Base-by-base conservation (phyloP, 1,140 invertebrate genomes). In the Brachionus manjavacas region DNA sequence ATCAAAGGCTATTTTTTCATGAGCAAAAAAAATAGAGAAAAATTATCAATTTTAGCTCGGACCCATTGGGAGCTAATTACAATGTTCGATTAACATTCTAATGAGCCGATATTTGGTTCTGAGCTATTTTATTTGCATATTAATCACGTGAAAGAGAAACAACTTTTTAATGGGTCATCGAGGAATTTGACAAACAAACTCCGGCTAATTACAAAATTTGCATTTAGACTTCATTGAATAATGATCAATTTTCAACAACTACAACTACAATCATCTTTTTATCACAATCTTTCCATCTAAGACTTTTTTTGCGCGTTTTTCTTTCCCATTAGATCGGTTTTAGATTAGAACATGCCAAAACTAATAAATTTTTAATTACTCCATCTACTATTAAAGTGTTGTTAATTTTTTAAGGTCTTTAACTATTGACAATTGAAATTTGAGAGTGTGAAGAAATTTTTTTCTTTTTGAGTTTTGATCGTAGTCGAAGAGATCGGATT, bases 91-190 rank as follows among this genome's bases (percentile, higher is more conserved):
- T 60, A 60, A 60, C 52, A 60, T 60, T 60, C 9, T 60, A 60
- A 60, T 60, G 52, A 60, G 52, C 52, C 52, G 52, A 60, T 60
- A 60, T 60, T 60, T 60, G 9, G n/a, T 60, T 60, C 20, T 60
- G 9, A 23, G 52, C 52, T 20, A 60, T 60, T 60, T 60, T 60
- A 60, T 60, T 60, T 60, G 52, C 52, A 60, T 60, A 60, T 23
- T 60, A 60, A 60, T 60, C 52, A 60, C 52, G 52, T 60, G 52
- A 60, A 60, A 60, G 16, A 46, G 52, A 60, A 20, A 23, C 52
- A 60, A 60, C 52, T 60, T 60, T 60, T 60, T 60, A 60, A 60
- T 60, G 52, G 52, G 52, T 60, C 52, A 60, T 60, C 52, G 52
- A 60, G 52, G 52, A 60, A 60, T 60, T 60, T 20, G 52, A 60